A percentile compares a stretch with the other conserved stretches of the same genome.
These are phyloP conservation scores for Platyscapa corneri DNA, from an alignment of 1,140 invertebrate genomes.

Conservation along the genomic window DNA sequence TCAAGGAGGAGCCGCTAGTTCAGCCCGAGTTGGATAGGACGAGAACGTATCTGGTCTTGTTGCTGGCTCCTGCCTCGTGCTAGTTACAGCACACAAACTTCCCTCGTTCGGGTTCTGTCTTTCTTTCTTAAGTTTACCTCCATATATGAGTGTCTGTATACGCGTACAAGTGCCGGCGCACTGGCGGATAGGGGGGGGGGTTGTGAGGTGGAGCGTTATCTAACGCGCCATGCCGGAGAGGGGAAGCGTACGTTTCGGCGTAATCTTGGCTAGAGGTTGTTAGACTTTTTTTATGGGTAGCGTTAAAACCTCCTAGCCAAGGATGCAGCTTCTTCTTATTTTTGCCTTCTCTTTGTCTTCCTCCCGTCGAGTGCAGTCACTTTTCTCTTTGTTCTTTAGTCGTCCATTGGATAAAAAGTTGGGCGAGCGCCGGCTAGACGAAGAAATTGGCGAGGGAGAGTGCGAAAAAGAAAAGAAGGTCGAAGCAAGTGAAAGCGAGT, in stretches of 20 bases:
- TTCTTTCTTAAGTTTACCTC: neutral
- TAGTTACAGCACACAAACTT: neutral
- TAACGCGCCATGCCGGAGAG: neutral
- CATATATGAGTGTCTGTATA: neutral
- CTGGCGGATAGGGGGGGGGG: neutral
- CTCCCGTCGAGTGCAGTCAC: neutral
- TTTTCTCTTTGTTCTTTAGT: neutral
- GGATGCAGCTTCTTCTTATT: neutral
- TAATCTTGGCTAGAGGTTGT: constrained; percentile 59
- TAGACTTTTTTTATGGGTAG: constrained; percentile 58
- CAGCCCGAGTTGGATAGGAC: constrained; percentile 4
- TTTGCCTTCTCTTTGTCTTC: neutral
- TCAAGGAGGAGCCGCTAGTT: constrained; percentile 42
- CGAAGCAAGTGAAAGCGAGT: constrained; percentile 35
- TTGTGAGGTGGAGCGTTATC: constrained; percentile 48
- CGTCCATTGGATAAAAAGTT: neutral
- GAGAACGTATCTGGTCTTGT: constrained; percentile 35
- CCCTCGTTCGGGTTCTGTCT: neutral
- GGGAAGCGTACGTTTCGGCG: constrained; percentile 57
- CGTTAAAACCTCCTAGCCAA: constrained; percentile 56
- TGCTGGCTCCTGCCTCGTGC: neutral
- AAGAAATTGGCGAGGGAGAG: constrained; percentile 31
- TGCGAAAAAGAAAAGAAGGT: neutral
- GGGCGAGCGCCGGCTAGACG: neutral
- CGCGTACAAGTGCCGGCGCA: neutral